Base-by-base conservation (phyloP, 2,797 vertebrate genomes). In the Sternotherus odoratus region DNA sequence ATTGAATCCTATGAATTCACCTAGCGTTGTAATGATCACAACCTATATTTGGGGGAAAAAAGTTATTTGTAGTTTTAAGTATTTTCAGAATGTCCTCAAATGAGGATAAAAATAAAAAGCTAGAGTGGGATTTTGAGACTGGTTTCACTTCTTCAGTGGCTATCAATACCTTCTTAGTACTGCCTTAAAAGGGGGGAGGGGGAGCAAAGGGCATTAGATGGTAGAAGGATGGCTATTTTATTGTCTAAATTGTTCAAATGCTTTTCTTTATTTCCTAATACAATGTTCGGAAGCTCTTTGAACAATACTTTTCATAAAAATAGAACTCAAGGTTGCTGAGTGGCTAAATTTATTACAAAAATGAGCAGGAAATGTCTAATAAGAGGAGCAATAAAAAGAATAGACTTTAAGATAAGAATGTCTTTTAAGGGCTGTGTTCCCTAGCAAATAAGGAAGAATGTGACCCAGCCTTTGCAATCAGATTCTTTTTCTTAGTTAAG, bases 331-430 rank as follows among this genome's bases (percentile, higher is more conserved):
- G 95, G 94, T 91, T 97, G 96, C 83, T 77, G 81, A 89, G 84
- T 95, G 77, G 85, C 92, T 96, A 95, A 94, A 91, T 93, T 93
- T 95, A 91, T 89, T 95, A 80, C 75, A 89, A 86, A 96, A 95
- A 88, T 1, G 54, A 95, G 79, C 95, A 97, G 97, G 97, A 97
- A 98, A 96, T 93, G 60, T 85, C 94, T 97, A 96, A 96, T 97
- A 95, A 97, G 95, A 97, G 88, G 90, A 96, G 95, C 85, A 97
- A 95, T 95, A 97, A 96, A 96, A 96, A 91, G 51, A 94, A 88
- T 83, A 96, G 93, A 89, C 91, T 92, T 85, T 4, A 92, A 95
- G 95, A 95, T 98, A 97, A 98, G 93, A 21, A 1, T 88, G 78
- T 79, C 92, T 95, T 85, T 92, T 90, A 95, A 95, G 87, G 91